A percentile compares a stretch with the other conserved stretches of the same genome.
phyloP scores from a whole-genome alignment of 2,797 vertebrate species.

The Sebastes jordani region DNA sequence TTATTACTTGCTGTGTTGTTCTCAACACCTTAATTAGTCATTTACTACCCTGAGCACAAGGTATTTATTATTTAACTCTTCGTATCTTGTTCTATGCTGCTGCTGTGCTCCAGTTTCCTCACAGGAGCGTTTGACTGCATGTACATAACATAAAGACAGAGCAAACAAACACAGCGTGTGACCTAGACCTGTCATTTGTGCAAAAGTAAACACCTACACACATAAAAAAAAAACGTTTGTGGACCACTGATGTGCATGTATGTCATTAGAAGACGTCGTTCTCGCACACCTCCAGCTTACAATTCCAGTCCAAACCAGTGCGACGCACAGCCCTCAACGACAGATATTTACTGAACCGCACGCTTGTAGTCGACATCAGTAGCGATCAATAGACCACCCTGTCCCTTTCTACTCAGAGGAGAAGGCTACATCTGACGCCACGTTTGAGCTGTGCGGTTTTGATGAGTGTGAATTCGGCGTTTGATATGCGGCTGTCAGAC shows the following conservation, averaged over 20 bases:
- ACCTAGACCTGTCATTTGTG: neutral
- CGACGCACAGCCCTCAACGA: neutral
- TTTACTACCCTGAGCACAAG: neutral
- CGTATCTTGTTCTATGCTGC: neutral
- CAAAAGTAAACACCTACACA: neutral
- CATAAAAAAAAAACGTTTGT: neutral
- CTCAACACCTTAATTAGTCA: neutral
- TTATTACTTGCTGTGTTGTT: neutral
- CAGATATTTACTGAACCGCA: constrained; percentile 21
- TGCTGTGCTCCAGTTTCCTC: neutral
- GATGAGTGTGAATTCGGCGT: constrained; percentile 44
- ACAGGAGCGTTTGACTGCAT: neutral
- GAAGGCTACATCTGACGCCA: constrained; percentile 51
- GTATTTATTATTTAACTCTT: neutral
- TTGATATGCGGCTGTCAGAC: constrained; percentile 65
- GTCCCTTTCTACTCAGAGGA: constrained; percentile 47
- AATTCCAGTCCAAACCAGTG: neutral
- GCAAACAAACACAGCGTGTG: neutral
- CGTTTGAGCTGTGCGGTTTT: constrained; percentile 38
- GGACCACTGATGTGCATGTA: neutral
- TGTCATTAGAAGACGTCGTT: neutral
- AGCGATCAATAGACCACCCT: constrained; percentile 51
- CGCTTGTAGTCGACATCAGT: constrained; percentile 25
- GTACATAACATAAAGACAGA: neutral
- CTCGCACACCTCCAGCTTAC: neutral